Conservation (phyloP, 1,140 invertebrate genomes). For the Manduca sexta region DNA sequence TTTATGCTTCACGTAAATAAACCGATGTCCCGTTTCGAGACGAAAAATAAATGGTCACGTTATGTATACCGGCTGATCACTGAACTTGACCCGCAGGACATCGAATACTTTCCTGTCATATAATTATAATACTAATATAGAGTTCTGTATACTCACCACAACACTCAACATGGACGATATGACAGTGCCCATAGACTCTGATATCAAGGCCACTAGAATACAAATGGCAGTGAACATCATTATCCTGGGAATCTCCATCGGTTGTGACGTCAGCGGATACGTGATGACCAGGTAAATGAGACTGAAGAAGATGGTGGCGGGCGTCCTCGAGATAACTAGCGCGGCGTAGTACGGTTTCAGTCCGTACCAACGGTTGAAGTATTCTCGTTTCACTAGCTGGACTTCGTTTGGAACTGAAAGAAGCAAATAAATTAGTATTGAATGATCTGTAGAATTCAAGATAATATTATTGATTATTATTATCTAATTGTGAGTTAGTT, state of each 20-base stretch:
- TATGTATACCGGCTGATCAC: too few relatives aligned
- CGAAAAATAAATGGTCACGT: too few relatives aligned
- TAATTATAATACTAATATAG: too few relatives aligned
- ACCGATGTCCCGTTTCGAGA: too few relatives aligned
- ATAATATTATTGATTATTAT: too few relatives aligned
- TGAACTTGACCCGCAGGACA: too few relatives aligned
- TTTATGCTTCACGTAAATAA: too few relatives aligned
- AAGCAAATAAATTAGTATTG: constrained; percentile 15
- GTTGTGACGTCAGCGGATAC: constrained; percentile 91
- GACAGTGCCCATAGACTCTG: constrained; percentile 83
- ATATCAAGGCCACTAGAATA: constrained; percentile 80
- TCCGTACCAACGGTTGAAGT: constrained; percentile 96
- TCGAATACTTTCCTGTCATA: too few relatives aligned
- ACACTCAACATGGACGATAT: constrained; percentile 81
- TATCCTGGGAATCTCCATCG: constrained; percentile 84
- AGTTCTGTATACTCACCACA: constrained; percentile 81
- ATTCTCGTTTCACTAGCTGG: constrained; percentile 88
- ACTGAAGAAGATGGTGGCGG: constrained; percentile 81
- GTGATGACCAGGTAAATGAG: constrained; percentile 86
- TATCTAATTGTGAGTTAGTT: too few relatives aligned
- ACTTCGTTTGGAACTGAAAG: constrained; percentile 91
- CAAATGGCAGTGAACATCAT: constrained; percentile 80
- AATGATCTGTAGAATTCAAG: too few relatives aligned
- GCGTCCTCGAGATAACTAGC: constrained; percentile 83
- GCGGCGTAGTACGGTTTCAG: constrained; percentile 92